Percentiles rank a stretch among this genome's conserved stretches.
These are phyloP conservation scores for Opisthocomus hoazin DNA, from an alignment of 2,113 vertebrate genomes.

Conservation along the genomic window DNA sequence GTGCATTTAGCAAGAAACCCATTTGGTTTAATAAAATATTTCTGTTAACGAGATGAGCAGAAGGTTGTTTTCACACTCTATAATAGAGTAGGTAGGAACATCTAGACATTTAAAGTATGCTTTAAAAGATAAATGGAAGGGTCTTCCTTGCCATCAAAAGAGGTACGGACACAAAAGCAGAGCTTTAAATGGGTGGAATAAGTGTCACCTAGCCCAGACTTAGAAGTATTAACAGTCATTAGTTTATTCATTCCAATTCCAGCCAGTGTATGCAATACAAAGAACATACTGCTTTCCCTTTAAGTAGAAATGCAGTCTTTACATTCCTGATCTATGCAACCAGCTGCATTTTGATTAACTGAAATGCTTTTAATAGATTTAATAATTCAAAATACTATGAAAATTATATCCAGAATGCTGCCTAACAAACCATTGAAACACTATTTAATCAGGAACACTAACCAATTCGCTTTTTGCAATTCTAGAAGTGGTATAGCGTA, in stretches of 20 bases:
- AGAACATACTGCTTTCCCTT: neutral
- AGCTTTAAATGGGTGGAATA: neutral
- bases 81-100: neutral
- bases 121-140: neutral
- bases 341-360: neutral
- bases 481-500: accelerated
- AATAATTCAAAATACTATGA: neutral
- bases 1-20: neutral
- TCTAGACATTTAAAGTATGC: neutral
- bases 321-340: neutral
- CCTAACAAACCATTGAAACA: neutral
- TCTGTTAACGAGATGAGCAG: neutral
- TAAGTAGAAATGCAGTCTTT: neutral
- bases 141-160: neutral
- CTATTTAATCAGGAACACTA: neutral
- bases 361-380: neutral
- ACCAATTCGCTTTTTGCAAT: neutral
- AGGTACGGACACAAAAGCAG: neutral
- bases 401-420: neutral
- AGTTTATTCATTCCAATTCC: neutral
- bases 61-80: neutral
- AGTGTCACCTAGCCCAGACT: neutral
- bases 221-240: neutral
- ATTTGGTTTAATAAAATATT: neutral
- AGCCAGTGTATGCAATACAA: neutral